phyloP scores from a whole-genome alignment of 2,113 vertebrate species.

The Todiramphus saurophagus region DNA sequence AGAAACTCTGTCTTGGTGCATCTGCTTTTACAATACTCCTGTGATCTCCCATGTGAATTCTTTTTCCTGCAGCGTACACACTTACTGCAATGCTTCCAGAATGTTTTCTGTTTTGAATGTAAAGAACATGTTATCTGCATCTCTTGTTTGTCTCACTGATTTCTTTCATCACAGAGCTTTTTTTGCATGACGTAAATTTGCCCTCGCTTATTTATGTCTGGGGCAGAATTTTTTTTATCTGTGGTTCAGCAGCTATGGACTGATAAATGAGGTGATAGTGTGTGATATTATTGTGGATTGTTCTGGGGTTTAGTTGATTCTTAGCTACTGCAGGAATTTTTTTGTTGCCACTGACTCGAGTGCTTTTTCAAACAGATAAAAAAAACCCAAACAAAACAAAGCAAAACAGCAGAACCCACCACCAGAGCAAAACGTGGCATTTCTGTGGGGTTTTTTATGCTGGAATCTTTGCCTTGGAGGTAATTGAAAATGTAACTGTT shows the following conservation, averaged over 20 bases:
- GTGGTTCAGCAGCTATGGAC: background rate
- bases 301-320: constrained; percentile 41
- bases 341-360: constrained; percentile 54
- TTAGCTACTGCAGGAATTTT: constrained; percentile 54
- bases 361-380: background rate
- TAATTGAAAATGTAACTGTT: constrained; percentile 51
- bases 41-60: background rate
- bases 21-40: background rate
- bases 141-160: background rate
- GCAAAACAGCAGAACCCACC: background rate
- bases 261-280: constrained; percentile 4
- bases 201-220: background rate
- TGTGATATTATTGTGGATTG: constrained; percentile 10
- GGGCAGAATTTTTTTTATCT: background rate
- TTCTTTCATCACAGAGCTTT: background rate
- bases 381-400: background rate
- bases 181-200: constrained; percentile 11
- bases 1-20: background rate
- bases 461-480: constrained; percentile 48
- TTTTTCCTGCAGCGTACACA: background rate
- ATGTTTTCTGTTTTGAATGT: background rate
- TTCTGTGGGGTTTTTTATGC: background rate
- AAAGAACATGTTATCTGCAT: background rate
- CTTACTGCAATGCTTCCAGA: background rate
- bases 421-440: background rate